Evolutionary conservation across 2,888 invertebrate genomes (phyloP).

Genomic region (Eupithecia inturbata): DNA sequence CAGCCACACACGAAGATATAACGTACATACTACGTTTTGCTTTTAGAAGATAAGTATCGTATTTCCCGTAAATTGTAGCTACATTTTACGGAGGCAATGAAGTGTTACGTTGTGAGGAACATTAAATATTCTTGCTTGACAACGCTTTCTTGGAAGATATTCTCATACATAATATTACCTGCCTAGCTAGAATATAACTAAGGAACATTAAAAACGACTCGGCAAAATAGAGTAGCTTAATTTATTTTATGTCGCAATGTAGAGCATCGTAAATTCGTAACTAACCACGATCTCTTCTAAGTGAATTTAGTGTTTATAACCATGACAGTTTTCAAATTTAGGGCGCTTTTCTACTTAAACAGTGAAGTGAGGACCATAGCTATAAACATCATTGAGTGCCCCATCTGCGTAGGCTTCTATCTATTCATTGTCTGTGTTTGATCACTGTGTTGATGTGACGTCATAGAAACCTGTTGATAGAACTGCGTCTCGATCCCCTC

Average conservation of each 20-base stretch:
- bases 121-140: conserved; percentile 11
- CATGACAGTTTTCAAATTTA: too few species aligned
- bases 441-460: background rate
- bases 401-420: conserved; percentile 83
- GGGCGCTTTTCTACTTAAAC: background rate
- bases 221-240: background rate
- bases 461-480: conserved; percentile 73
- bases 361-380: conserved; percentile 86
- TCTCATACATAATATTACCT: background rate
- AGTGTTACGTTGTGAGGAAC: background rate
- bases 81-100: conserved; percentile 10
- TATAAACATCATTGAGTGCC: conserved; percentile 94
- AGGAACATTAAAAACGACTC: background rate
- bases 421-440: background rate
- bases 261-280: background rate
- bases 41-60: background rate
- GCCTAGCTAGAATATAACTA: background rate
- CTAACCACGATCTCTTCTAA: background rate
- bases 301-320: background rate
- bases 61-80: conserved; percentile 3
- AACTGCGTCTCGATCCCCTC: conserved; percentile 72
- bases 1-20: background rate
- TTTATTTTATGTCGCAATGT: background rate
- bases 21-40: background rate
- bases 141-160: background rate